These are phyloP conservation scores for Podarcis siculus DNA, from an alignment of 2,797 vertebrate genomes.

Conservation along the genomic window DNA sequence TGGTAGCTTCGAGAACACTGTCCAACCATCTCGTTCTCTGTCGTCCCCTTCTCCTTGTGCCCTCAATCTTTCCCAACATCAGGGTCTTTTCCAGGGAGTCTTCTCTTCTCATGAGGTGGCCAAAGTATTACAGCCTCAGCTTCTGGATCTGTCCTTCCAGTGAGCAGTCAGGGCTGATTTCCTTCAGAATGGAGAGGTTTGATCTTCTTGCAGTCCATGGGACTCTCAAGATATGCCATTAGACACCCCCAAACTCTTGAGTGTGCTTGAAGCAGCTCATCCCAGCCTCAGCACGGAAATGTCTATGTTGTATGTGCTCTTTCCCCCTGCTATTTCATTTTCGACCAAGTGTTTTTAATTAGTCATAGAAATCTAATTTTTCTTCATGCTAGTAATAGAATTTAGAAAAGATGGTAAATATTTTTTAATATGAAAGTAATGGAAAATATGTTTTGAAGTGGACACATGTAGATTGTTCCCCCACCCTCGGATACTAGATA, in stretches of 20 bases:
- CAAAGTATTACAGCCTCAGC: no score
- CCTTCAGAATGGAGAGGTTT: no score
- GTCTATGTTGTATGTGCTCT: neutral
- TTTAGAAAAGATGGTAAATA: neutral
- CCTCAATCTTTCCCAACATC: no score
- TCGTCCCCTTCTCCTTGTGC: no score
- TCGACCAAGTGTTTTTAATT: conserved; percentile 5
- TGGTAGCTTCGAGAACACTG: no score
- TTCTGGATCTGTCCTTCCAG: no score
- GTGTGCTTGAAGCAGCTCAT: neutral
- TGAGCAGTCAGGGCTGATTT: no score
- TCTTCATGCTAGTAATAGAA: conserved; percentile 4
- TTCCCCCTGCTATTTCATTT: neutral
- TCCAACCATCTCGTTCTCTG: no score
- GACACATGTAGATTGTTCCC: neutral
- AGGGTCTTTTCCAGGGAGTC: no score
- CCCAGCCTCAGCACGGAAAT: neutral
- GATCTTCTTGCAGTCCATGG: no score
- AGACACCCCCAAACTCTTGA: neutral
- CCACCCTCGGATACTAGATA: neutral
- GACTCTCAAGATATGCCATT: neutral
- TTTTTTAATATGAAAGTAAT: neutral
- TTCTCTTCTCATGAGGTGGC: no score
- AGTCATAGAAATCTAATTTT: conserved; percentile 15
- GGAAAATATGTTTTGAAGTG: conserved; percentile 5